phyloP scores from a whole-genome alignment of 2,113 vertebrate species.

The Mola mola region DNA sequence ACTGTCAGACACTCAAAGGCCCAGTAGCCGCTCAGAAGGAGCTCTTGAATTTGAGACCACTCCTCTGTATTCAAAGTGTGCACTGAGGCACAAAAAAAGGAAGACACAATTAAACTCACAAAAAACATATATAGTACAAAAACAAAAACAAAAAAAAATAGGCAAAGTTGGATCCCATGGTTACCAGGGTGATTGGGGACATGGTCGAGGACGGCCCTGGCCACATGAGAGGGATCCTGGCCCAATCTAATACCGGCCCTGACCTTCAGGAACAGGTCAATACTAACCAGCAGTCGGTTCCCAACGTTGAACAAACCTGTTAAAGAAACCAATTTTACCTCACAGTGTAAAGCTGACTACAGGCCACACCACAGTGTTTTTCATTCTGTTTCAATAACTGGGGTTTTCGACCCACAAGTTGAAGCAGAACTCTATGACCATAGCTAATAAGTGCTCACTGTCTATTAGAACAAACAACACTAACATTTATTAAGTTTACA shows the following conservation, averaged over 20 bases:
- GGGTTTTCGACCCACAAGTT: no score
- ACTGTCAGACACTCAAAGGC: constrained; percentile 96
- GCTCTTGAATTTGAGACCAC: constrained; percentile 85
- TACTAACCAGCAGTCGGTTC: constrained; percentile 91
- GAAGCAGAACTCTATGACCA: no score
- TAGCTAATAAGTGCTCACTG: no score
- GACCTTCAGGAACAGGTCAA: constrained; percentile 94
- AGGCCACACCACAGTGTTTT: neutral
- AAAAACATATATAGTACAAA: neutral
- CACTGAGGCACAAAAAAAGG: constrained; percentile 75
- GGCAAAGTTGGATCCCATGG: neutral
- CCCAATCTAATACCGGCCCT: constrained; percentile 89
- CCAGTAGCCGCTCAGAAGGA: constrained; percentile 95
- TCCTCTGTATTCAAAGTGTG: constrained; percentile 84
- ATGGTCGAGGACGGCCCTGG: constrained; percentile 82
- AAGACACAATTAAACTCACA: neutral
- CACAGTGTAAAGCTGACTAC: neutral
- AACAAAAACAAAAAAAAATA: neutral
- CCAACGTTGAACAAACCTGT: constrained; percentile 97
- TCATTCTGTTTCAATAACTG: no score
- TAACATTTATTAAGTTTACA: no score
- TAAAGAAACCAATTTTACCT: neutral
- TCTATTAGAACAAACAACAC: no score
- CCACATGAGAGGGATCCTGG: constrained; percentile 85
- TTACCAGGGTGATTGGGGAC: constrained; percentile 89